phyloP scores from a whole-genome alignment of 2,113 vertebrate species.

The Lophius piscatorius region DNA sequence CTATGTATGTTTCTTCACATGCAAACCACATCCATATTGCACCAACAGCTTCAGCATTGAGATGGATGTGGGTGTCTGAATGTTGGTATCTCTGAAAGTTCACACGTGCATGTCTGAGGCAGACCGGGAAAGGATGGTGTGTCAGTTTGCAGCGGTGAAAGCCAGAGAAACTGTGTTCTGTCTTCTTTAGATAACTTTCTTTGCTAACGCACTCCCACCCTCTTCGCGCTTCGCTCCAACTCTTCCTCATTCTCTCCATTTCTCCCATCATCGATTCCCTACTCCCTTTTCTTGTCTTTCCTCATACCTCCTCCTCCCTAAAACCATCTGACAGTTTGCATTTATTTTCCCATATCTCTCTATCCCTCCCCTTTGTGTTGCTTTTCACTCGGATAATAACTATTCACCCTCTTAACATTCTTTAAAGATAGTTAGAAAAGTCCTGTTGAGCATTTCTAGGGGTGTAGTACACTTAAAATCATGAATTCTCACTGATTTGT shows the following conservation, averaged over 20 bases:
- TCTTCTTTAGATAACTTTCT: conserved; percentile 64
- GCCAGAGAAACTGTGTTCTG: conserved; percentile 54
- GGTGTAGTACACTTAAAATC: background rate
- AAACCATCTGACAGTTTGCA: conserved; percentile 74
- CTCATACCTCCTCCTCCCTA: conserved; percentile 68
- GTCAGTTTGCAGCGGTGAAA: conserved; percentile 51
- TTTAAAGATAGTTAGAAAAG: conserved; percentile 11
- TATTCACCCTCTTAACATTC: conserved; percentile 35
- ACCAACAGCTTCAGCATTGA: conserved; percentile 6
- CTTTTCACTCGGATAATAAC: conserved; percentile 44
- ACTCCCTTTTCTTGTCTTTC: conserved; percentile 51
- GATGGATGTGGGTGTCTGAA: background rate
- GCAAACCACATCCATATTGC: conserved; percentile 5
- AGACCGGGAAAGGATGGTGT: conserved; percentile 37
- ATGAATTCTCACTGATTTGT: background rate
- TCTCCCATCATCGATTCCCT: conserved; percentile 69
- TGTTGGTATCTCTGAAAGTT: too few species aligned
- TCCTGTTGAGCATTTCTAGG: conserved; percentile 2
- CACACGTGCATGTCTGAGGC: too few species aligned
- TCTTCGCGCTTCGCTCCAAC: conserved; percentile 38
- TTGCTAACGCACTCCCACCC: conserved; percentile 61
- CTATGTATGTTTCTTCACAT: conserved; percentile 31
- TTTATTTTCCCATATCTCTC: conserved; percentile 67
- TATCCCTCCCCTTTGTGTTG: conserved; percentile 47
- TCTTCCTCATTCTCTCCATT: conserved; percentile 64